These are phyloP conservation scores for Drosophila neonasuta DNA, from an alignment of 2,888 invertebrate species.

Conservation along the genomic window DNA sequence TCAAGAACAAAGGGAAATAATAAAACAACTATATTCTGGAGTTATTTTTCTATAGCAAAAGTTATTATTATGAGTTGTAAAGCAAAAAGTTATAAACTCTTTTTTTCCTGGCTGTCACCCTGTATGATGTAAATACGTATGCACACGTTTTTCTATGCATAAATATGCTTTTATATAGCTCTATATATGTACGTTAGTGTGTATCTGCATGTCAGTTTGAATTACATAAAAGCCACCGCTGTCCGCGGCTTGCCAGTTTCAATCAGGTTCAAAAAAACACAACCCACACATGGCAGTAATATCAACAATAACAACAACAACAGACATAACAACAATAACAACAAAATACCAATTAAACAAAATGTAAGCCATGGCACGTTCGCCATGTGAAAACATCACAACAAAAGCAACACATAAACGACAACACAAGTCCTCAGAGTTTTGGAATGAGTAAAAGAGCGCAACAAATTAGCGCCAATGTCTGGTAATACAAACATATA, in stretches of 20 bases:
- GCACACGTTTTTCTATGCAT: slow-evolving; percentile 8
- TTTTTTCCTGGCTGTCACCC: slow-evolving; percentile 14
- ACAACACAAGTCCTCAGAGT: slow-evolving; percentile 14
- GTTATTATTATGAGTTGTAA: background rate
- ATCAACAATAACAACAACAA: slow-evolving; percentile 26
- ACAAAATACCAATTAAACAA: slow-evolving; percentile 53
- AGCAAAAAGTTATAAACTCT: background rate
- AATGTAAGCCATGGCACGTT: slow-evolving; percentile 61
- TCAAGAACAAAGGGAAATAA: no score
- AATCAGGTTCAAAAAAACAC: slow-evolving; percentile 52
- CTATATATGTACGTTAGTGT: slow-evolving; percentile 1
- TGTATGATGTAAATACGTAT: slow-evolving; percentile 12
- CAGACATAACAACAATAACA: slow-evolving; percentile 6
- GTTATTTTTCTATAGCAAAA: background rate
- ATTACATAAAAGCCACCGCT: slow-evolving; percentile 55
- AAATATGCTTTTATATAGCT: slow-evolving; percentile 6
- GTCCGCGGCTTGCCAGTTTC: slow-evolving; percentile 46
- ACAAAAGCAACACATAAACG: slow-evolving; percentile 33
- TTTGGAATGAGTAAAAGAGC: slow-evolving; percentile 4
- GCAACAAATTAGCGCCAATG: background rate
- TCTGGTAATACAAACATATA: slow-evolving; percentile 4
- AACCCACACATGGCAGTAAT: slow-evolving; percentile 35
- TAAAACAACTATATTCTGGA: no score
- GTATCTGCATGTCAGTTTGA: slow-evolving; percentile 55
- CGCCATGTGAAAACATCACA: slow-evolving; percentile 41